A percentile compares a stretch with the other conserved stretches of the same genome.
phyloP scores from a whole-genome alignment of 2,797 vertebrate species.

The Delichon dasypus region DNA sequence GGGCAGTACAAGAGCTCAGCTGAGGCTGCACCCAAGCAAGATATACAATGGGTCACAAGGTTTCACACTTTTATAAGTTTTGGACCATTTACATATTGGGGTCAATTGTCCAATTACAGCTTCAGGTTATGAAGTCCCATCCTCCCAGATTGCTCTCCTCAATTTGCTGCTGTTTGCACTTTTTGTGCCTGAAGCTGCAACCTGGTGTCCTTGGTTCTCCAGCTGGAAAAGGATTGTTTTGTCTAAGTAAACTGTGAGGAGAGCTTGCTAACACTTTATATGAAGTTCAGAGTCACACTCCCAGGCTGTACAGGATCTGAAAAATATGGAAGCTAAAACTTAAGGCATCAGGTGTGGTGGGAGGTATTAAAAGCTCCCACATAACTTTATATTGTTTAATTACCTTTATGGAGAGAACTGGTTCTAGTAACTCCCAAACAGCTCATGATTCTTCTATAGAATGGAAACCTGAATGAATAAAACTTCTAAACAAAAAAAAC shows the following conservation, averaged over 20 bases:
- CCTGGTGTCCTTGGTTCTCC: not conserved
- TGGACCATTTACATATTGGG: not conserved
- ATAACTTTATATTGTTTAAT: not conserved
- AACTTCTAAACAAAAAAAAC: not conserved
- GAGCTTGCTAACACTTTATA: not conserved
- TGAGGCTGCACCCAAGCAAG: not conserved
- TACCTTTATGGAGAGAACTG: not conserved
- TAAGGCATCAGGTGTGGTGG: not conserved
- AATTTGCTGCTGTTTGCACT: not conserved
- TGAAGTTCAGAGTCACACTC: not conserved
- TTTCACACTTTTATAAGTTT: not conserved
- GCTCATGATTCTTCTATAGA: not conserved
- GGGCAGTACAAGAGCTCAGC: not conserved
- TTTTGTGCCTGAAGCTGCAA: not conserved
- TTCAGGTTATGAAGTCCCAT: too few relatives aligned
- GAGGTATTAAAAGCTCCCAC: not conserved
- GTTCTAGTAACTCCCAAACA: not conserved
- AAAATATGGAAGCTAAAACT: not conserved
- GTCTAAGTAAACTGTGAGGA: not conserved
- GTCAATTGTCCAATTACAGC: too few relatives aligned
- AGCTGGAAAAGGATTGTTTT: not conserved
- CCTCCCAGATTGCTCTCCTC: not conserved
- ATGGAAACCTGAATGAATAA: not conserved
- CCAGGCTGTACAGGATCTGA: not conserved
- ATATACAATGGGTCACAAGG: fast-evolving